Percentiles rank a stretch among this genome's conserved stretches.
phyloP scores from a whole-genome alignment of 2,113 vertebrate genomes.

The Castor canadensis region DNA sequence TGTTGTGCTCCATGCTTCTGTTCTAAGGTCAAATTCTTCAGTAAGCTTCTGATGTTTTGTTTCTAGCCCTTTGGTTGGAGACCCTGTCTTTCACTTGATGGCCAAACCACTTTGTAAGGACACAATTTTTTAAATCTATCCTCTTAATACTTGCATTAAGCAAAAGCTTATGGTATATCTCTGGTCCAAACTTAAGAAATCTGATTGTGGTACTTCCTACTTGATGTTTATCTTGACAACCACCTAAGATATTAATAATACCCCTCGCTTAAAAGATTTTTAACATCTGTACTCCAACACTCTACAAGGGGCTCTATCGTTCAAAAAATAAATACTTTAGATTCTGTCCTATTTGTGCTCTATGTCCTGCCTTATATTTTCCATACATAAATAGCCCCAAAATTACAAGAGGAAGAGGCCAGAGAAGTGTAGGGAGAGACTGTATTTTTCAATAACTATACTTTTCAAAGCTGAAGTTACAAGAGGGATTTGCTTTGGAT shows the following conservation, averaged over 20 bases:
- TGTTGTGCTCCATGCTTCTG: neutral
- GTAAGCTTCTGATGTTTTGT: neutral
- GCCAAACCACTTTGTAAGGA: neutral
- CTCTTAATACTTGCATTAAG: neutral
- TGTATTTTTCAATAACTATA: neutral
- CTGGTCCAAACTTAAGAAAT: neutral
- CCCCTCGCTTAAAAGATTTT: neutral
- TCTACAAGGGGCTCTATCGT: neutral
- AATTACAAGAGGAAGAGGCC: neutral
- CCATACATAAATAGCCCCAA: neutral
- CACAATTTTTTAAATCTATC: neutral
- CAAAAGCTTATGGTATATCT: neutral
- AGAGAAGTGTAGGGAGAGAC: neutral
- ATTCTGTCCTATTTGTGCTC: neutral
- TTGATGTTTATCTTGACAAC: neutral
- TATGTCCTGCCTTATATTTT: neutral
- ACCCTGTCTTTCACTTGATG: neutral
- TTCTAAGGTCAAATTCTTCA: neutral
- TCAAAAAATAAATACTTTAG: slow-evolving; percentile 36
- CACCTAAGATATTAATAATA: neutral
- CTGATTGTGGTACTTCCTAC: neutral
- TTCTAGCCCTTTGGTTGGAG: neutral
- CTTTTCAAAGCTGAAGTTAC: neutral
- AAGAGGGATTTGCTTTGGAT: neutral
- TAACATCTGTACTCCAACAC: neutral